Conservation (phyloP, 2,113 vertebrate species). For the rabbit (Oryctolagus cuniculus) region DNA sequence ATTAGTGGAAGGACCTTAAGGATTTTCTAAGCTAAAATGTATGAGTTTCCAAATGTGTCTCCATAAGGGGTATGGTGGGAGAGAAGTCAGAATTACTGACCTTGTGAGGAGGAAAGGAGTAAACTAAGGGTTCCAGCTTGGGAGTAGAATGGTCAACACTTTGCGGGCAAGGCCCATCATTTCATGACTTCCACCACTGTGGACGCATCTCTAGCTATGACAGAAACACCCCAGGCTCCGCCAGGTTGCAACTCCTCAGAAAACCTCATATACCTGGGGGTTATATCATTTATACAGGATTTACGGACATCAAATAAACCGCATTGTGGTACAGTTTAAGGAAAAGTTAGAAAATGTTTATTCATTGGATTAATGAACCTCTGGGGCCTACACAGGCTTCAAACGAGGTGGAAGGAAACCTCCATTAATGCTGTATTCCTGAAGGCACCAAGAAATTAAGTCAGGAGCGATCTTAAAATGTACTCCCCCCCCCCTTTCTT, state of each 20-base stretch:
- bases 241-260: not conserved
- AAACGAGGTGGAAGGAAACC: not conserved
- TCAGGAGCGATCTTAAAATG: accelerated
- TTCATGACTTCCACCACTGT: not conserved
- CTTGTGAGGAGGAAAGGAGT: not conserved
- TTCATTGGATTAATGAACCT: not conserved
- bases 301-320: not conserved
- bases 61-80: not conserved
- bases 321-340: not conserved
- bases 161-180: not conserved
- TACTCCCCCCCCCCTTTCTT: not conserved
- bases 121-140: not conserved
- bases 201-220: slow-evolving; percentile 2
- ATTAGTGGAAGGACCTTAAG: not conserved
- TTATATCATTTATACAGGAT: not conserved
- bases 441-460: not conserved
- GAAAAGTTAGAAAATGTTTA: not conserved
- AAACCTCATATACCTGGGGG: not conserved
- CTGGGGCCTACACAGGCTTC: not conserved
- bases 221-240: not conserved
- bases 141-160: not conserved
- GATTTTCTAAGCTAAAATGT: not conserved
- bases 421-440: not conserved
- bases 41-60: not conserved
- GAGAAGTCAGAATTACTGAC: not conserved